These are phyloP conservation scores for Acleris emargana DNA, from an alignment of 2,888 invertebrate genomes.

Conservation along the genomic window DNA sequence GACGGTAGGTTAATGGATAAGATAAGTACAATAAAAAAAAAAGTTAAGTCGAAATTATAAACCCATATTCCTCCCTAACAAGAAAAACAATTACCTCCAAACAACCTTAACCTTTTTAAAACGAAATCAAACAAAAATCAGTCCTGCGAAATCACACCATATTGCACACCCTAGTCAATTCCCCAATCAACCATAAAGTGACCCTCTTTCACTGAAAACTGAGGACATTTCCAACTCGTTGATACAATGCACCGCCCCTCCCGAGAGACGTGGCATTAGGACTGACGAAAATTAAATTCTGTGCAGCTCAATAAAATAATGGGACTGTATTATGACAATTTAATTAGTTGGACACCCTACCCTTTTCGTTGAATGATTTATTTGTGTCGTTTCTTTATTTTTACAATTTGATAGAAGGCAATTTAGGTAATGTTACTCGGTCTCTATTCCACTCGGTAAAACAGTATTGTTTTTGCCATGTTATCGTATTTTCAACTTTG, in stretches of 20 bases:
- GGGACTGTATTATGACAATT: slow-evolving; percentile 67
- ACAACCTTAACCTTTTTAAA: slow-evolving; percentile 12
- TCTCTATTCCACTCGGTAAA: too few species aligned
- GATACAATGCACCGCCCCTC: slow-evolving; percentile 46
- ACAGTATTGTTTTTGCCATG: too few species aligned
- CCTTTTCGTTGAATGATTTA: slow-evolving; percentile 45
- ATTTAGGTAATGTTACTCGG: too few species aligned
- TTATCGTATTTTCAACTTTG: too few species aligned
- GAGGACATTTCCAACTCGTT: slow-evolving; percentile 38
- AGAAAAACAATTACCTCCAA: slow-evolving; percentile 7
- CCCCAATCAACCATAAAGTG: slow-evolving; percentile 62
- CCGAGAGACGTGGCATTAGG: slow-evolving; percentile 61
- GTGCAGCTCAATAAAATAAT: slow-evolving; percentile 69
- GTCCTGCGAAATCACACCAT: slow-evolving; percentile 54
- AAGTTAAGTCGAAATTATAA: too few species aligned
- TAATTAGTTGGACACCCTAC: slow-evolving; percentile 57
- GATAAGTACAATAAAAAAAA: too few species aligned
- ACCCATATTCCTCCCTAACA: neutral
- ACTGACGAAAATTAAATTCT: slow-evolving; percentile 66
- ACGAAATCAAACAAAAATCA: slow-evolving; percentile 30
- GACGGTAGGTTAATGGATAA: too few species aligned
- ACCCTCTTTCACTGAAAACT: slow-evolving; percentile 34
- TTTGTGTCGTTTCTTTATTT: slow-evolving; percentile 36
- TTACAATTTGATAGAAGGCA: neutral
- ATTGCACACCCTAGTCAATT: slow-evolving; percentile 49